Conservation (phyloP, 92 coral and sea anemone genomes). For the Actinostola sp. region DNA sequence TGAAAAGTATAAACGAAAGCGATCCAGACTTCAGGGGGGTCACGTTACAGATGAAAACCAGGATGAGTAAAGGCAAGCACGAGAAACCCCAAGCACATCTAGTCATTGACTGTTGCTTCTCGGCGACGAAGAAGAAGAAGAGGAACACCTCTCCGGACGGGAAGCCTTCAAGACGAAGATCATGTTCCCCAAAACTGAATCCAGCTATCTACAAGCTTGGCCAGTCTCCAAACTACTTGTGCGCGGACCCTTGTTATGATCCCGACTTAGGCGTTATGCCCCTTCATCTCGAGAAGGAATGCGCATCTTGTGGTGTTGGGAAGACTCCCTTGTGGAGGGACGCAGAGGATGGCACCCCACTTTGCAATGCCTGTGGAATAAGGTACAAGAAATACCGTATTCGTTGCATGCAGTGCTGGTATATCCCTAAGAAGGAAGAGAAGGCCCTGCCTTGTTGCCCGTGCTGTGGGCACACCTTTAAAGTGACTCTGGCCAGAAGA, state of each 20-base stretch:
- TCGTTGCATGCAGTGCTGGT: constrained; percentile 96
- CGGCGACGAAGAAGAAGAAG: constrained; percentile 86
- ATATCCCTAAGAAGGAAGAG: constrained; percentile 96
- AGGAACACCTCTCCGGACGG: constrained; percentile 39
- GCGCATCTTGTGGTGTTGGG: constrained; percentile 94
- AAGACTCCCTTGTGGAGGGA: constrained; percentile 99
- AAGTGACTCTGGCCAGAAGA: constrained; percentile 76
- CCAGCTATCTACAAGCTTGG: constrained; percentile 80
- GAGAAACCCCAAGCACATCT: constrained; percentile 79
- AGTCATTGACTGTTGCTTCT: constrained; percentile 88
- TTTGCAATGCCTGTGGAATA: constrained; percentile 99
- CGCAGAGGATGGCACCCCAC: constrained; percentile 99
- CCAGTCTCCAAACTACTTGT: constrained; percentile 59
- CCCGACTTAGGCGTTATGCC: constrained; percentile 87
- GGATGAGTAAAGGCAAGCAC: constrained; percentile 62
- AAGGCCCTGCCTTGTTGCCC: constrained; percentile 86
- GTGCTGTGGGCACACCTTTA: constrained; percentile 87
- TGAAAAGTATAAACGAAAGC: constrained; percentile 83
- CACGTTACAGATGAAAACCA: constrained; percentile 93
- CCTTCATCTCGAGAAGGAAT: constrained; percentile 85
- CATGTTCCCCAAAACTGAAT: constrained; percentile 69
- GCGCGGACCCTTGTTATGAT: constrained; percentile 56
- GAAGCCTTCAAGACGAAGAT: constrained; percentile 67
- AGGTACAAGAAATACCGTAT: constrained; percentile 96
- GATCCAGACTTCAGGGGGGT: constrained; percentile 98